Evolutionary conservation across 2,113 vertebrate genomes (phyloP).

Genomic region (Stercorarius parasiticus): DNA sequence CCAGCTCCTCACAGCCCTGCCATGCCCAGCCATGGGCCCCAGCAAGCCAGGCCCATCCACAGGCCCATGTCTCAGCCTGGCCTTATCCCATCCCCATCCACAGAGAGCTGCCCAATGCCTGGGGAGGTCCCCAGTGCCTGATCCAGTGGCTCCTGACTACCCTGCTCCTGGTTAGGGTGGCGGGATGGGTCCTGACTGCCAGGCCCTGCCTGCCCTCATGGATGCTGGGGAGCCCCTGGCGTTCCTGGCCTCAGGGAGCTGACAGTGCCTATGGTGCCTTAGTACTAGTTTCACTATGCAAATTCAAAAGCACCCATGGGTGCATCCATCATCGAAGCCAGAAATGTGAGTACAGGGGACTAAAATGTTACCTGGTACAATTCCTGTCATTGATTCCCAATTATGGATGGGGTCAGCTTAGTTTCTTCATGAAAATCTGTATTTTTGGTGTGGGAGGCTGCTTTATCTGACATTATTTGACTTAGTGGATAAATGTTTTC

Average conservation of each 20-base stretch:
- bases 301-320: background rate
- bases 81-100: rapidly evolving
- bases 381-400: background rate
- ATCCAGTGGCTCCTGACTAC: too few relatives aligned
- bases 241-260: background rate
- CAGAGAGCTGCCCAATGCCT: rapidly evolving
- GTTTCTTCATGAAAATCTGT: background rate
- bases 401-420: background rate
- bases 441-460: background rate
- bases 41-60: rapidly evolving
- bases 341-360: background rate
- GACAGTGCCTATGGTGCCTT: background rate
- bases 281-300: background rate
- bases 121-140: too few relatives aligned
- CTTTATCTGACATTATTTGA: background rate
- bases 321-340: background rate
- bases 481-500: background rate
- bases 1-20: too few relatives aligned
- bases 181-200: background rate
- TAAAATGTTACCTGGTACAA: background rate
- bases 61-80: too few relatives aligned
- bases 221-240: rapidly evolving
- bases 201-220: background rate
- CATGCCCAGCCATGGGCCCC: too few relatives aligned
- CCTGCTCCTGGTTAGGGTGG: too few relatives aligned